Conservation (phyloP, 2,888 invertebrate species). For the Tachina grossa region DNA sequence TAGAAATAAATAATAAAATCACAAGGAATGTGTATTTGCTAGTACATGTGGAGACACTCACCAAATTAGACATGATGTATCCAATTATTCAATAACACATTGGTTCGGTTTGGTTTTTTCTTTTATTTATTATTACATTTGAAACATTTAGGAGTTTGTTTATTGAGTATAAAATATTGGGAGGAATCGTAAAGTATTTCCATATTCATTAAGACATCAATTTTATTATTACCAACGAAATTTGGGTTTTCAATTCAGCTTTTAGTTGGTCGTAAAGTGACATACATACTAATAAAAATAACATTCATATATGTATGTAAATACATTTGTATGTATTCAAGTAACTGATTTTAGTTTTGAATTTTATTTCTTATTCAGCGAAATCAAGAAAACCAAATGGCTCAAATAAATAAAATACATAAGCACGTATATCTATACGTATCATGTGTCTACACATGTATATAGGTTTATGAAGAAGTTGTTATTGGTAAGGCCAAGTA, state of each 20-base stretch:
- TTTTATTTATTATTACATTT: constrained; percentile 4
- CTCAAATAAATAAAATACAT: no score
- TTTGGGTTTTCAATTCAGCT: constrained; percentile 11
- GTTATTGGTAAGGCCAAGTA: no score
- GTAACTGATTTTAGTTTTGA: no score
- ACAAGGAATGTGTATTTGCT: background rate
- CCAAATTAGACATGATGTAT: constrained; percentile 26
- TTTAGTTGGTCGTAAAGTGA: background rate
- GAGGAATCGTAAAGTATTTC: constrained; percentile 38
- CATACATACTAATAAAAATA: no score
- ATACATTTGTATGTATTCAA: no score
- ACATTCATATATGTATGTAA: no score
- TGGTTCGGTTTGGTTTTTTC: background rate
- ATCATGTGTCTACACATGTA: no score
- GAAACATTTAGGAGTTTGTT: constrained; percentile 21
- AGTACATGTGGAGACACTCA: background rate
- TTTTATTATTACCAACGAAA: background rate
- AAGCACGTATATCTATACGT: no score
- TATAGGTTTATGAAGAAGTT: no score
- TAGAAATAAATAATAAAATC: background rate
- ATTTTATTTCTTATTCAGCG: no score
- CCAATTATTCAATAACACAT: background rate
- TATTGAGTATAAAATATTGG: constrained; percentile 28
- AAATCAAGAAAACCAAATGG: no score
- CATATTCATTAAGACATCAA: constrained; percentile 26